Evolutionary conservation across 2,888 invertebrate species (phyloP).

Genomic region (Axea sp.): DNA sequence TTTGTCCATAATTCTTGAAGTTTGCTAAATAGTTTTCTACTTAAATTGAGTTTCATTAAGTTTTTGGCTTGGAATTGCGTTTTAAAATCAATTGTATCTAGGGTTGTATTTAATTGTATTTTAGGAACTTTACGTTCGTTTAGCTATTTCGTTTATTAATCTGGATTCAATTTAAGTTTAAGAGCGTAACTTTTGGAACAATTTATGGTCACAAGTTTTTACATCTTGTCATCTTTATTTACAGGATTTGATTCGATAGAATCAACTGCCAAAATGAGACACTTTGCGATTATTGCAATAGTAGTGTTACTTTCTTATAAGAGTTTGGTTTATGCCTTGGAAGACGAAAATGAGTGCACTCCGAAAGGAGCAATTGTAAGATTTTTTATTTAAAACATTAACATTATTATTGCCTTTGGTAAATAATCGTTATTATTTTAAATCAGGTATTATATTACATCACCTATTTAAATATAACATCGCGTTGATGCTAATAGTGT

Average conservation of each 20-base stretch:
- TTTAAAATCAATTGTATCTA: constrained; percentile 9
- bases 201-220: not conserved
- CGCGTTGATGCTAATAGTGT: no score
- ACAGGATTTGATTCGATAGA: constrained; percentile 50
- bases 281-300: constrained; percentile 8
- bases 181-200: not conserved
- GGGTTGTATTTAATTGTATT: constrained; percentile 1
- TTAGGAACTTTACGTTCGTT: not conserved
- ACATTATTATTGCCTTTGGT: no score
- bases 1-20: constrained; percentile 7
- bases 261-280: constrained; percentile 49
- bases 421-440: no score
- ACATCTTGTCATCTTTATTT: constrained; percentile 2
- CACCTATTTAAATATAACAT: no score
- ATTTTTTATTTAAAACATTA: not conserved
- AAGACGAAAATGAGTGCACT: constrained; percentile 14
- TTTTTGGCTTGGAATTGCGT: constrained; percentile 10
- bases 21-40: constrained; percentile 14
- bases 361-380: constrained; percentile 43
- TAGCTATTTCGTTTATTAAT: constrained; percentile 6
- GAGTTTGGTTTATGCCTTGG: constrained; percentile 5
- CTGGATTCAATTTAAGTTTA: constrained; percentile 1
- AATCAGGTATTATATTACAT: no score
- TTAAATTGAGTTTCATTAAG: constrained; percentile 15
- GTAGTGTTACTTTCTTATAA: constrained; percentile 3